Evolutionary conservation across 2,888 invertebrate species (phyloP), one percentile per base, ranked within the genome.

Genomic region (Boloria euphrosyne): DNA sequence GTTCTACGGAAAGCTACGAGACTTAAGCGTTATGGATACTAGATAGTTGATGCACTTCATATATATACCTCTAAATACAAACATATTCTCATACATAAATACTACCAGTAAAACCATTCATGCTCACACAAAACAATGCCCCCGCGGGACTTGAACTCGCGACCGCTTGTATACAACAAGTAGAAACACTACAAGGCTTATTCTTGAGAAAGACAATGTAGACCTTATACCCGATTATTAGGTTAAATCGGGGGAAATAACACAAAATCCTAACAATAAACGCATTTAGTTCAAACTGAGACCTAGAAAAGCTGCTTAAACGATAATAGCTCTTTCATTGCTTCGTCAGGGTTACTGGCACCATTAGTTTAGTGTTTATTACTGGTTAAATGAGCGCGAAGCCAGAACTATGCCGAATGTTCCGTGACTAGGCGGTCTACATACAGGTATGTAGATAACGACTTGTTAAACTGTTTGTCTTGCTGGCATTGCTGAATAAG

Each of bases 331-430:
- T 51, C 67, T 65, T 68, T 68, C 62, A 68, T 68, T 65, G 65
- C 68, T 51, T 59, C 62, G 62, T 68, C 68, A 66, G 68, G 66
- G 62, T 58, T 66, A 62, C 51, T 62, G 51, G 58, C 54, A 49
- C 68, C 68, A 68, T 68, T 68, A 68, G 59, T 50, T 54, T 44
- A 62, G 66, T 65, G 62, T 66, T 68, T 66, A 68, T 62, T 62
- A 27, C 66, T 46, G 59, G 66, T 66, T 65, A 61, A 65, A 68
- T 66, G 58, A 59, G 49, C 66, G 55, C 55, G n/a, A 10, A 44
- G 44, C 16, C 62, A 49, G 46, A 62, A 66, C 52, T 58, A 58
- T 62, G 68, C 66, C 59, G 62, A 66, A 66, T 46, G 66, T 62
- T 68, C 59, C 66, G 68, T 68, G 66, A 66, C 49, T 65, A 16